Evolutionary conservation across 2,888 invertebrate species (phyloP).

Genomic region (Carabus problematicus): DNA sequence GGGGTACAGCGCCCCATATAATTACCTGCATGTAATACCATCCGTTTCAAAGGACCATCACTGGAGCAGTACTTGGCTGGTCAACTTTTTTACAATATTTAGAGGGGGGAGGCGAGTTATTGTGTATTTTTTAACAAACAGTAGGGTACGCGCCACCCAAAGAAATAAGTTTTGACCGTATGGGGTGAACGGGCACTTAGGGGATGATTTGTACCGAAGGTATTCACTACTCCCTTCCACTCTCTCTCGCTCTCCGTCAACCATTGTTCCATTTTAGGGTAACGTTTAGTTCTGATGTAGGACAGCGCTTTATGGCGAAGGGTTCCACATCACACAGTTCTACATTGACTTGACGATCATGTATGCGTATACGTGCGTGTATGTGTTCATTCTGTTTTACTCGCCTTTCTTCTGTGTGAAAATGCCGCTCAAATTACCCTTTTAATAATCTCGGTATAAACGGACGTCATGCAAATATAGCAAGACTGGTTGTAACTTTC

Average conservation of each 20-base stretch:
- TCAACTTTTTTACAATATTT: constrained; percentile 50
- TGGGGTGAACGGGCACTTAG: constrained; percentile 8
- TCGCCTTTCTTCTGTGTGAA: no score
- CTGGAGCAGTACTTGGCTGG: constrained; percentile 15
- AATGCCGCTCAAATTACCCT: no score
- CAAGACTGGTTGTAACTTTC: no score
- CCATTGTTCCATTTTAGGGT: constrained; percentile 13
- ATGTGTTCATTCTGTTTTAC: no score
- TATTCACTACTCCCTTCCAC: constrained; percentile 24
- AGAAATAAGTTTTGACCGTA: constrained; percentile 22
- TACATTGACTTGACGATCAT: no score
- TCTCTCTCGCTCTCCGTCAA: not conserved
- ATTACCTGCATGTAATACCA: not conserved
- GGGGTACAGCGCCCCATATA: constrained; percentile 20
- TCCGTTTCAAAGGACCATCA: not conserved
- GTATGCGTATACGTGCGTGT: no score
- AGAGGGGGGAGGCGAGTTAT: constrained; percentile 49
- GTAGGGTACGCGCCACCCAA: constrained; percentile 37
- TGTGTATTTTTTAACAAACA: constrained; percentile 50
- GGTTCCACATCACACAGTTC: constrained; percentile 1
- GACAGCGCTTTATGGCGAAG: constrained; percentile 10
- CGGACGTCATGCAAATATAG: no score
- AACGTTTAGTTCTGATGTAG: constrained; percentile 26
- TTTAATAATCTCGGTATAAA: no score
- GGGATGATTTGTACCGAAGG: constrained; percentile 24